Evolutionary conservation across 23 tunicate genomes (phyloP).

Genomic region (Clavelina lepadiformis): DNA sequence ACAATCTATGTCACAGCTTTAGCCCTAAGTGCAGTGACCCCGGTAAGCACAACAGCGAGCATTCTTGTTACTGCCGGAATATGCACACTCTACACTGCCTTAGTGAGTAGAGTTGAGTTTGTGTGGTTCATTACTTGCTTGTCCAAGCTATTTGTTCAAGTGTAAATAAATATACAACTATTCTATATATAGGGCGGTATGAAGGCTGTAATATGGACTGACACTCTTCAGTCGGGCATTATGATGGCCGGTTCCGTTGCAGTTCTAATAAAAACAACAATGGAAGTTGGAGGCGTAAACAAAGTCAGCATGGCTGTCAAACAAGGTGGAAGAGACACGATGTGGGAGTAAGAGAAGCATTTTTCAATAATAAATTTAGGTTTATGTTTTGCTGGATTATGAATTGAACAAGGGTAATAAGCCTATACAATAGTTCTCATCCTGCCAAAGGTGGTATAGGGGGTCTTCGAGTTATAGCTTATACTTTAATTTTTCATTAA

Average conservation of each 20-base stretch:
- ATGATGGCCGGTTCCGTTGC: constrained; percentile 28
- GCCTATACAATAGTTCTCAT: no score
- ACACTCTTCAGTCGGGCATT: constrained; percentile 14
- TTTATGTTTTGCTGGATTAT: no score
- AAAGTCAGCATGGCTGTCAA: background rate
- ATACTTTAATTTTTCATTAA: no score
- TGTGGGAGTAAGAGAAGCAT: constrained; percentile 44
- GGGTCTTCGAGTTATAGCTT: no score
- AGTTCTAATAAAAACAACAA: background rate
- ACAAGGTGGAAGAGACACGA: constrained; percentile 19
- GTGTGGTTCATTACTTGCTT: no score
- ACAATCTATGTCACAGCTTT: constrained; percentile 39
- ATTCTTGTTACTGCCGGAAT: constrained; percentile 27
- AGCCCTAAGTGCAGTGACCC: constrained; percentile 49
- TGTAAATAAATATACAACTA: background rate
- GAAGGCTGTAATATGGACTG: constrained; percentile 51
- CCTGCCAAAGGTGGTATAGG: no score
- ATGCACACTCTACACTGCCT: constrained; percentile 44
- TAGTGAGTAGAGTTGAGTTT: no score
- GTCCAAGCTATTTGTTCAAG: background rate
- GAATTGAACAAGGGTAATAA: no score
- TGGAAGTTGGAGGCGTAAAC: constrained; percentile 7
- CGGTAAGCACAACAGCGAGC: constrained; percentile 6
- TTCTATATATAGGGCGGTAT: constrained; percentile 27
- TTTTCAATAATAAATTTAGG: no score